Evolutionary conservation across 2,888 invertebrate species (phyloP), one percentile per base, ranked within the genome.

Genomic region (Charanyca ferruginea): DNA sequence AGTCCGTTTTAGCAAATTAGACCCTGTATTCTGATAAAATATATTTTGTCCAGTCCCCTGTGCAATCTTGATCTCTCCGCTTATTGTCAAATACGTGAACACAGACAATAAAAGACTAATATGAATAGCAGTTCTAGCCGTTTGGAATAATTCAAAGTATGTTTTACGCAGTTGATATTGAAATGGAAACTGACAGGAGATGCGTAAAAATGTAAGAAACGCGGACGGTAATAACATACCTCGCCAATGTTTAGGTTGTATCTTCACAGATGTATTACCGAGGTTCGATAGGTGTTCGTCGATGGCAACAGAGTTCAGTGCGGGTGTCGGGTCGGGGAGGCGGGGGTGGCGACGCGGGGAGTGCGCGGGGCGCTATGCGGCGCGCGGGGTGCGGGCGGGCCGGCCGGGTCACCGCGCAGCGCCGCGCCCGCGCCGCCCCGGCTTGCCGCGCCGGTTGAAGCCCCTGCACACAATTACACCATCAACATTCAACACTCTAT

Each of bases 381-480:
- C 72, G 76, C 79, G 57, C 72, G 84, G 81, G 77, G 84, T 45
- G 69, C 61, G 75, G 66, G 78, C 59, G 69, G 72, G 79, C 28
- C 72, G 68, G 54, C 68, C 76, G 84, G 84, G 90, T 90, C 89
- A 89, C 89, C 89, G 89, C 86, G 87, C 82, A 64, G 65, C 87
- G 80, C 91, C 90, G 72, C 92, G 92, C 3, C 93, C 92, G 69
- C 94, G 93, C 42, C 94, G 89, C 2, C 94, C 95, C 23, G 93
- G 92, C 87, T 89, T 92, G 67, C 93, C 93, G 80, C 95, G 95
- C 0, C 95, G 91, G 88, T 95, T 95, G 91, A 95, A 95, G 32
- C 95, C 95, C 80, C 95, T 95, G 82, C 1, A 44, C 8, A 60
- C 32, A 9, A 32, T 32, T 2, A 32, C 32, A 28, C 18, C 25